phyloP scores from a whole-genome alignment of 2,888 invertebrate genomes.

The Noctuana brunneofusca region DNA sequence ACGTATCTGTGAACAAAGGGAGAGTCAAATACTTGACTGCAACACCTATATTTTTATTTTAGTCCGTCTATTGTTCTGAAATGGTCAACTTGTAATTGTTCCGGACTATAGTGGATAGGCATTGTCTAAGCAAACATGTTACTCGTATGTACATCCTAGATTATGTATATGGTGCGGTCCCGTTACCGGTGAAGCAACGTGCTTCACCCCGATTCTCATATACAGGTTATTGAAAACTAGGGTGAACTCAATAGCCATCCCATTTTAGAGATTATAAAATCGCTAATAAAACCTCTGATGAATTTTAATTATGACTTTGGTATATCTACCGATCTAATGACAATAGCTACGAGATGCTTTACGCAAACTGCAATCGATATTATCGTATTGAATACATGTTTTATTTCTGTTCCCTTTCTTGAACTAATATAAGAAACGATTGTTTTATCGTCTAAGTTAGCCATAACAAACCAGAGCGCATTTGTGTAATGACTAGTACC shows the following conservation, averaged over 20 bases:
- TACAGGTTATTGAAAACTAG: not conserved
- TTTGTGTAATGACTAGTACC: not conserved
- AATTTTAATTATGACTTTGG: no score
- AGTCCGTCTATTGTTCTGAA: not conserved
- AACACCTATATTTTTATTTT: not conserved
- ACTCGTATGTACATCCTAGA: no score
- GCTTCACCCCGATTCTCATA: not conserved
- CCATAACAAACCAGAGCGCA: conserved; percentile 13
- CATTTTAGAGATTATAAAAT: not conserved
- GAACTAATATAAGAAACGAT: not conserved
- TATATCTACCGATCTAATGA: no score
- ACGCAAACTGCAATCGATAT: no score
- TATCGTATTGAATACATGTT: no score
- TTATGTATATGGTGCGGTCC: no score
- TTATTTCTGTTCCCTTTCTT: not conserved
- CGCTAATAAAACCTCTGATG: no score
- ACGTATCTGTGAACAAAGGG: conserved; percentile 78
- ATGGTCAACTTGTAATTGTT: not conserved
- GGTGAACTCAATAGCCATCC: not conserved
- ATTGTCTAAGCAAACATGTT: not conserved
- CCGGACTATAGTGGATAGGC: not conserved
- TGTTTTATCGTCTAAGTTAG: conserved; percentile 13
- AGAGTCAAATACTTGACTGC: not conserved
- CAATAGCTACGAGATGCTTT: no score
- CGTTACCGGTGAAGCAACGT: no score